Base-by-base conservation (phyloP, 2,113 vertebrate genomes). In the Pampusana beccarii region DNA sequence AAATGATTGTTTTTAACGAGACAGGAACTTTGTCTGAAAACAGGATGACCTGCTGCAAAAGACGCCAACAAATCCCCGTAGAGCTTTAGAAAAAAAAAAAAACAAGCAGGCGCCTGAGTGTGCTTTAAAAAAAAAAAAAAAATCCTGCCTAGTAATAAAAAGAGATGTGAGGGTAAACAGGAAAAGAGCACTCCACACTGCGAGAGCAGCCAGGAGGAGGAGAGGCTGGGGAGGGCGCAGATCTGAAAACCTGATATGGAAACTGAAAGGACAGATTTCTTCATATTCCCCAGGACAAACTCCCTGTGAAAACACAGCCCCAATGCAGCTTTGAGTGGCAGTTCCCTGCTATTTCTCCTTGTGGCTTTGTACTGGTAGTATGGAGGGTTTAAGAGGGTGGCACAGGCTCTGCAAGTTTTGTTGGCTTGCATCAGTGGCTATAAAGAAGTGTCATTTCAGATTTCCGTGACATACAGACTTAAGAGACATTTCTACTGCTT, bases 81-180 rank as follows among this genome's bases (percentile, higher is more conserved):
- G 97, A 97, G 95, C 71, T 92, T 86, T 96, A 95, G 88, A 95
- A 98, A 97, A 97, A 98, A 98, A 95, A 98, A 97, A 97, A 98
- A 98, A 97, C 94, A 96, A 91, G 78, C 90, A 89, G 83, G 90
- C 40, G 53, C 91, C 97, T 95, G 86, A 87, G 79, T 92, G 95
- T 88, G 88, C 88, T 97, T 85, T 62, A 51, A 77, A 92, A 85
- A 89, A 94, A 80, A 74, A 38, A 77, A 83, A 95, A 72, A 86
- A 90, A 64, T 38, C 80, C 91, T 53, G 84, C 93, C 81, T 91
- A 44, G 87, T 90, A 95, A 95, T 95, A 93, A 96, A 95, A 79
- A 80, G 87, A 65, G 85, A 92, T 71, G 57, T 91, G 53, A 91
- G 70, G 77, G 97, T 97, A 98, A 98, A 98, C 96, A 98, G 97